phyloP scores from a whole-genome alignment of 2,888 invertebrate genomes.

The Drosophila kambysellisi region DNA sequence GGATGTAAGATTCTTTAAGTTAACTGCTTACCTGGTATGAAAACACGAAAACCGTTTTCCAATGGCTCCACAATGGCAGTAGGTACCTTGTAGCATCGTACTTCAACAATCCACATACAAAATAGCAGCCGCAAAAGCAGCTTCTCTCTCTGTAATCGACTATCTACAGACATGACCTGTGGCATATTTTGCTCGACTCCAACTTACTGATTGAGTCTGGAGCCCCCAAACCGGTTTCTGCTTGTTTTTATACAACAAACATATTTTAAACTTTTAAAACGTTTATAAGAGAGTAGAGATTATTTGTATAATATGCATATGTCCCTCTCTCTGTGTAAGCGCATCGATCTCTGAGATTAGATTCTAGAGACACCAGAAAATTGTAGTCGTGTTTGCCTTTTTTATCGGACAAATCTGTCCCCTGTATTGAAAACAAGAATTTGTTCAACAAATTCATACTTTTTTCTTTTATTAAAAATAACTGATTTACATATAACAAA shows the following conservation, averaged over 20 bases:
- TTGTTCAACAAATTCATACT: background rate
- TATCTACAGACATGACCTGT: constrained; percentile 7
- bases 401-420: background rate
- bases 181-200: background rate
- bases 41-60: constrained; percentile 73
- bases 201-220: background rate
- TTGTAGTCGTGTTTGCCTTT: background rate
- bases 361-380: background rate
- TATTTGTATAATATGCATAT: background rate
- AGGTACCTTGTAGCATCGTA: constrained; percentile 65
- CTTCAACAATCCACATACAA: constrained; percentile 11
- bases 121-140: constrained; percentile 10
- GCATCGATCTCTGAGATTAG: background rate
- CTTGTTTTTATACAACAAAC: background rate
- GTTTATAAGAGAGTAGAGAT: background rate
- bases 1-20: background rate
- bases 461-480: background rate
- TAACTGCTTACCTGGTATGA: constrained; percentile 74
- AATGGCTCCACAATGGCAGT: constrained; percentile 62
- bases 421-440: background rate
- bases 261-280: background rate
- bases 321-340: background rate
- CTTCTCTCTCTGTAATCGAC: constrained; percentile 1
- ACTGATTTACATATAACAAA: background rate
- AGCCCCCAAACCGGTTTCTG: background rate